phyloP scores from a whole-genome alignment of 2,797 vertebrate genomes.

The Cyclopterus lumpus region DNA sequence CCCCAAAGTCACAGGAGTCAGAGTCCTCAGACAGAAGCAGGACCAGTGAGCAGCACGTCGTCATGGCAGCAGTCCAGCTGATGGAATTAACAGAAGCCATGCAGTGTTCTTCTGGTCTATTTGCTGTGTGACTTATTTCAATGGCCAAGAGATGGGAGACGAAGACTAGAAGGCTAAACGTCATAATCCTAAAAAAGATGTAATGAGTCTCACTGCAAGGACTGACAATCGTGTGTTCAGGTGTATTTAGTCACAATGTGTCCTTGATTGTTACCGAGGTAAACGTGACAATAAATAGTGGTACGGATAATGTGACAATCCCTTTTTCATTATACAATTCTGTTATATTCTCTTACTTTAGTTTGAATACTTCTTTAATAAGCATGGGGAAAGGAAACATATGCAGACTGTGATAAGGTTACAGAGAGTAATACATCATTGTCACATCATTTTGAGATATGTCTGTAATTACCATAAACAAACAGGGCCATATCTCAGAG shows the following conservation, averaged over 20 bases:
- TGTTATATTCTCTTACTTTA: not conserved
- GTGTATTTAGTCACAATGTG: too few species aligned
- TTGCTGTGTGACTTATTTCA: not conserved
- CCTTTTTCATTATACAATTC: not conserved
- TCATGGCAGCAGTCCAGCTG: not conserved
- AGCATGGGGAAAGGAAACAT: too few species aligned
- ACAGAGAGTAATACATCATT: conserved; percentile 21
- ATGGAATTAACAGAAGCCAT: not conserved
- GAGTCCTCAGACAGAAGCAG: not conserved
- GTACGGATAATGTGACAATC: not conserved
- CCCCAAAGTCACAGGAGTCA: not conserved
- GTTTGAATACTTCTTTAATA: not conserved
- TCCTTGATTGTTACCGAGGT: not conserved
- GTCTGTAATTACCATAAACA: conserved; percentile 32
- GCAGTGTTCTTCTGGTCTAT: not conserved
- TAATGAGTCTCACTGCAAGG: not conserved
- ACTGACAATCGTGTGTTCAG: not conserved
- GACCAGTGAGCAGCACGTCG: not conserved
- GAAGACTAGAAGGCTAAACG: not conserved
- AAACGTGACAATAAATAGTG: not conserved
- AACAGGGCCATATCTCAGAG: conserved; percentile 13
- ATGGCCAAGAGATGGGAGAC: not conserved
- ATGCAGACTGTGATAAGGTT: not conserved
- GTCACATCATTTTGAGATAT: conserved; percentile 17
- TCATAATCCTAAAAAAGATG: too few species aligned